A percentile compares a stretch with the other conserved stretches of the same genome.
Evolutionary conservation across 2,113 vertebrate species (phyloP).

Genomic region (Phrynocephalus versicolor): DNA sequence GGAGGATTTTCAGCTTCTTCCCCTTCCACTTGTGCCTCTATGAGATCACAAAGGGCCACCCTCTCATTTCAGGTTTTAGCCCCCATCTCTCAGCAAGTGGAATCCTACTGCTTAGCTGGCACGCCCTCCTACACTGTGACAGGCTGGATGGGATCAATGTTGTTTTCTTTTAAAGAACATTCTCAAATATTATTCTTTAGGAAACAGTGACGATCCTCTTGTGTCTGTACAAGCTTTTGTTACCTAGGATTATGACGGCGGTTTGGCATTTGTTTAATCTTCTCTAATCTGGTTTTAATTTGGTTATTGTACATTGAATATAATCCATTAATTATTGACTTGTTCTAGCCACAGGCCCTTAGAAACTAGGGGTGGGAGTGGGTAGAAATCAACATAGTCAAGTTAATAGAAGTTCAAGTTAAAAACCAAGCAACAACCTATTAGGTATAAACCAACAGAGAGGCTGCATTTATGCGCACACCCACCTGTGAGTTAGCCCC

Average conservation of each 20-base stretch:
- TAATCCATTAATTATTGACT: neutral
- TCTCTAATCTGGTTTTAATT: conserved; percentile 12
- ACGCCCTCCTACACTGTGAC: neutral
- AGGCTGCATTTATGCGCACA: neutral
- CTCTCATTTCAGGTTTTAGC: no score
- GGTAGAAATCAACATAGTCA: neutral
- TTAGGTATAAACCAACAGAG: neutral
- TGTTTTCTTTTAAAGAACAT: neutral
- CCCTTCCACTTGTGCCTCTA: no score
- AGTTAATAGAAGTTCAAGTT: neutral
- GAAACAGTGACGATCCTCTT: neutral
- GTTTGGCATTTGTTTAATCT: conserved; percentile 7
- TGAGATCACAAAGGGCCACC: no score
- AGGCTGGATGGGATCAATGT: neutral
- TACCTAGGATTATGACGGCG: neutral
- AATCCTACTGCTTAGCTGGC: no score
- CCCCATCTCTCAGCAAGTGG: no score
- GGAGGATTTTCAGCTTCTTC: no score
- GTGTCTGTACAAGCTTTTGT: neutral
- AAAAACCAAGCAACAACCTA: neutral
- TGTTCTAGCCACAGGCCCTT: neutral
- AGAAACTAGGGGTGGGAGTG: neutral
- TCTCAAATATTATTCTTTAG: neutral
- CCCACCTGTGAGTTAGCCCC: no score
- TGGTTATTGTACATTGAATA: neutral